Conservation (phyloP, 2,797 vertebrate genomes). For the Adelosebastes latens region DNA sequence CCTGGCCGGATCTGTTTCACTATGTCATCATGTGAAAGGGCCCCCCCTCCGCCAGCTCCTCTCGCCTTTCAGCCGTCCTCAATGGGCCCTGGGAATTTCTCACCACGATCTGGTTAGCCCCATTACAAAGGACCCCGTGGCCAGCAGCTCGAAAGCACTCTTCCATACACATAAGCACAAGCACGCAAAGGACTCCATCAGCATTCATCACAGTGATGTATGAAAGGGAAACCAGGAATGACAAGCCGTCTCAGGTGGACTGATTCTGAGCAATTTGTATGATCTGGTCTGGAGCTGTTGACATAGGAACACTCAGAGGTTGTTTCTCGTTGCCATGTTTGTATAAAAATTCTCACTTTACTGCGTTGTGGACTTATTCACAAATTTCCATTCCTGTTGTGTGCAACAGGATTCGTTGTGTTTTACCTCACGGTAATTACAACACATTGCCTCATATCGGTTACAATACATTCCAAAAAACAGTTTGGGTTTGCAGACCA, state of each 20-base stretch:
- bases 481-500: slow-evolving; percentile 44
- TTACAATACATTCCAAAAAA: slow-evolving; percentile 40
- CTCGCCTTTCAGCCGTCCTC: slow-evolving; percentile 77
- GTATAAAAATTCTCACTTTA: slow-evolving; percentile 2
- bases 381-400: slow-evolving; percentile 8
- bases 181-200: slow-evolving; percentile 35
- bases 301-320: slow-evolving; percentile 43
- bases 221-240: slow-evolving; percentile 69
- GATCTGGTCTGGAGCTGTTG: slow-evolving; percentile 50
- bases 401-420: not conserved
- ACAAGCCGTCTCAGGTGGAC: slow-evolving; percentile 59
- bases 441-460: slow-evolving; percentile 40
- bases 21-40: slow-evolving; percentile 72
- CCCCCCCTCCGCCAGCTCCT: slow-evolving; percentile 41
- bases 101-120: slow-evolving; percentile 78
- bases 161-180: slow-evolving; percentile 25
- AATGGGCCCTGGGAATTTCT: slow-evolving; percentile 75
- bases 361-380: not conserved
- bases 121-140: slow-evolving; percentile 72
- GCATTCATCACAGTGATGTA: slow-evolving; percentile 50
- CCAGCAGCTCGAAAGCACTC: slow-evolving; percentile 60
- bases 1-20: slow-evolving; percentile 69
- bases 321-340: slow-evolving; percentile 25
- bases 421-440: slow-evolving; percentile 8
- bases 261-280: slow-evolving; percentile 54